phyloP scores from a whole-genome alignment of 2,888 invertebrate genomes.

The Acanthoscelides obtectus region DNA sequence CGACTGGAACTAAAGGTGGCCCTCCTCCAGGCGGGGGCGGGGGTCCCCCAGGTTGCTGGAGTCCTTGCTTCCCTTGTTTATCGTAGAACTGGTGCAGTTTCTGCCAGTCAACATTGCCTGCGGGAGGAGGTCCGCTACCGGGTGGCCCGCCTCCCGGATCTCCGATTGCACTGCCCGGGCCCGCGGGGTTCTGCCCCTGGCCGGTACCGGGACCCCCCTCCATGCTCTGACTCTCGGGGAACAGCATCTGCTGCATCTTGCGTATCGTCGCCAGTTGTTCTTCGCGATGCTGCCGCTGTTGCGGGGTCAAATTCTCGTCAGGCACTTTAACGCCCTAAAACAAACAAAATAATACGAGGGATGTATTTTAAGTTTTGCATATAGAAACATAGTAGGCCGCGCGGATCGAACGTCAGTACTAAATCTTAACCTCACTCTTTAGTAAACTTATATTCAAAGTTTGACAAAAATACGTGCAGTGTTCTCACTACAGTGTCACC shows the following conservation, averaged over 20 bases:
- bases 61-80: constrained; percentile 49
- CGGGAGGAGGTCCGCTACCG: constrained; percentile 39
- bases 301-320: constrained; percentile 93
- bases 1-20: constrained; percentile 29
- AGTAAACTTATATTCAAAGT: no score
- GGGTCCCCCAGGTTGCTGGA: neutral
- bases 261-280: constrained; percentile 86
- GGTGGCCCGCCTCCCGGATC: constrained; percentile 17
- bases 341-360: no score
- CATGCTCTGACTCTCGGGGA: constrained; percentile 66
- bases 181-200: constrained; percentile 25
- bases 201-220: constrained; percentile 32
- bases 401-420: no score
- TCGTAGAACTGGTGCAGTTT: constrained; percentile 84
- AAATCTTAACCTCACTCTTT: no score
- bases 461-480: no score
- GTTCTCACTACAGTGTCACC: no score
- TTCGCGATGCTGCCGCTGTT: constrained; percentile 90
- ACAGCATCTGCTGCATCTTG: constrained; percentile 90
- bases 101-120: constrained; percentile 83
- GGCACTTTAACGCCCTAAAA: constrained; percentile 77
- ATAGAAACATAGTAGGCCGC: no score
- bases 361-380: no score
- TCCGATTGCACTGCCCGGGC: constrained; percentile 9
- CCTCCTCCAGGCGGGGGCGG: constrained; percentile 27